Evolutionary conservation across 2,888 invertebrate genomes (phyloP), one percentile per base, ranked within the genome.

Genomic region (Polydrusus cervinus): DNA sequence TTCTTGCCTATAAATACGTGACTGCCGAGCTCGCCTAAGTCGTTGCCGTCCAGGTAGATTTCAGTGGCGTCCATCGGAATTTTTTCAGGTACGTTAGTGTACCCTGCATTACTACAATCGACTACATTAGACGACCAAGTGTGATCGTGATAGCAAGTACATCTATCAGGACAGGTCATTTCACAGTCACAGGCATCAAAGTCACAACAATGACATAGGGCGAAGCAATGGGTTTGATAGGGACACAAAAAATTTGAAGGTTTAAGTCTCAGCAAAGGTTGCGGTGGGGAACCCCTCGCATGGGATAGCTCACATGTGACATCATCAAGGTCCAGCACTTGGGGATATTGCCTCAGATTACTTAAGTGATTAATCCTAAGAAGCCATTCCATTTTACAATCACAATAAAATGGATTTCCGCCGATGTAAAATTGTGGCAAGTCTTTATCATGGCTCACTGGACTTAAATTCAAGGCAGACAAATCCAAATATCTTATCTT

Each of bases 61-160:
- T 95, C 94, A 81, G 95, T 95, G 81, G 95, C 95, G 88, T 95
- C 95, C 94, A 96, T 95, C 76, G 96, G 96, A 83, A 96, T 93
- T 85, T 92, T 91, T 80, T 92, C 91, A 61, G 95, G 95, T 78
- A 95, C 93, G 86, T 89, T 89, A 84, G 91, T 92, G 88, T 93
- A 93, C 79, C 91, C 92, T 80, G 92, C 92, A 84, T 90, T 92
- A 81, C 93, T 93, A 88, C 95, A 95, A 89, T 94, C 94, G 80
- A 95, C 94, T 71, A 95, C 93, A 89, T 95, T 95, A 84, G 93
- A 93, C 82, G 92, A 91, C 94, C 95, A 95, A 82, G 93, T 92
- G 87, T 93, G 92, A 89, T 96, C 95, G 89, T 95, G 94, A 89
- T 93, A 96, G 86, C 96, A 96, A 80, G 93, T 92, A 87, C 96